Conservation (phyloP, 1,140 invertebrate genomes). For the Neodiprion fabricii region DNA sequence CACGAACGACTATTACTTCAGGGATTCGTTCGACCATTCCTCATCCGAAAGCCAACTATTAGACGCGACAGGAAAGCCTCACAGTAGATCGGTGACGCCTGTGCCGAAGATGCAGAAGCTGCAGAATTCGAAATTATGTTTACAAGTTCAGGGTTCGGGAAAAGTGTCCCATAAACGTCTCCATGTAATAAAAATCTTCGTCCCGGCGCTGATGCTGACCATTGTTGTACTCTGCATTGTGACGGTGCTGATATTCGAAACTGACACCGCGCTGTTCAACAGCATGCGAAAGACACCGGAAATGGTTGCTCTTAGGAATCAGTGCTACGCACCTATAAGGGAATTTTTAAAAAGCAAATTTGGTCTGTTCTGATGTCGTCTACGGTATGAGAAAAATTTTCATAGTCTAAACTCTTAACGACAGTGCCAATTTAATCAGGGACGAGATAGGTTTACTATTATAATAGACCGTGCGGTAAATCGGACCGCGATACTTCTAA, state of each 20-base stretch:
- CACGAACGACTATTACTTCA: constrained; percentile 71
- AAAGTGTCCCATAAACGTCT: constrained; percentile 61
- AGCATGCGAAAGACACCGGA: constrained; percentile 78
- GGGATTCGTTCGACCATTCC: constrained; percentile 80
- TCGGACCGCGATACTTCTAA: no score
- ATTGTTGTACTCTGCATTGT: constrained; percentile 69
- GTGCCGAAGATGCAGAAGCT: constrained; percentile 67
- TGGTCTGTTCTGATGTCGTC: constrained; percentile 58
- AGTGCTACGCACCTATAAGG: constrained; percentile 84
- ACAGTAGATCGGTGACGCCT: constrained; percentile 59
- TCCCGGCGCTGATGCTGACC: constrained; percentile 75
- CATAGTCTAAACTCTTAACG: constrained; percentile 23
- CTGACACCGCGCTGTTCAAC: constrained; percentile 74
- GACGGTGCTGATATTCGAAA: constrained; percentile 75
- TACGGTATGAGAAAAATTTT: constrained; percentile 1
- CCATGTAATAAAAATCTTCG: constrained; percentile 70
- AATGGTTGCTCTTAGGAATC: constrained; percentile 76
- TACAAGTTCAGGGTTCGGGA: constrained; percentile 38
- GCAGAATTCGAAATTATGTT: constrained; percentile 57
- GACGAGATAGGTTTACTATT: constrained; percentile 25
- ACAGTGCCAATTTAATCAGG: constrained; percentile 33
- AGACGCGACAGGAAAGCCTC: constrained; percentile 59
- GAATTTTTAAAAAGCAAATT: constrained; percentile 70
- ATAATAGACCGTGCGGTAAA: background rate
- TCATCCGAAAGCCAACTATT: constrained; percentile 75